Evolutionary conservation across 2,797 vertebrate species (phyloP).

Genomic region (Thamnophis elegans): DNA sequence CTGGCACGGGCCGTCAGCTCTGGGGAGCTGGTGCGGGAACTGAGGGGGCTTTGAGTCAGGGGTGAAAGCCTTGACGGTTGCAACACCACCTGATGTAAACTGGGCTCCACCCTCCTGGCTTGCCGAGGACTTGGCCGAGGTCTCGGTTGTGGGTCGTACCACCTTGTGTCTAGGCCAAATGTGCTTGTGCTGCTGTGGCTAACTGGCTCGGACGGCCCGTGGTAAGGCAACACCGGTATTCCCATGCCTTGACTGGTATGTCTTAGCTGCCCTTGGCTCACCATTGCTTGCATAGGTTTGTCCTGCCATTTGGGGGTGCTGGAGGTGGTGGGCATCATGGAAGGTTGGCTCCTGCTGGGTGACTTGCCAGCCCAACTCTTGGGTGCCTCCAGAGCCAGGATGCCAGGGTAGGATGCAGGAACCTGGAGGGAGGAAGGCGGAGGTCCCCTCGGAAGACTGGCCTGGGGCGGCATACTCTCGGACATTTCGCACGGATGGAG

Average conservation of each 20-base stretch:
- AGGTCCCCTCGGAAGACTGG: conserved; percentile 85
- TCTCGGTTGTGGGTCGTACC: conserved; percentile 90
- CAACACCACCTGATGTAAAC: conserved; percentile 97
- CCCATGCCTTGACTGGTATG: conserved; percentile 99
- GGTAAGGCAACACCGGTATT: conserved; percentile 99
- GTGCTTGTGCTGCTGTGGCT: conserved; percentile 90
- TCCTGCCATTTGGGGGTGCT: conserved; percentile 86
- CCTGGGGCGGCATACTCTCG: conserved; percentile 80
- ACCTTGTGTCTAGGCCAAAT: conserved; percentile 96
- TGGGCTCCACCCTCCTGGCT: conserved; percentile 89
- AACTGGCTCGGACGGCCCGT: conserved; percentile 87
- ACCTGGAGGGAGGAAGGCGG: conserved; percentile 82
- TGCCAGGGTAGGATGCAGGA: conserved; percentile 86
- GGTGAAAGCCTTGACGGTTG: conserved; percentile 97
- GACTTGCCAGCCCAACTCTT: conserved; percentile 87
- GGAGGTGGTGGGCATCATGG: conserved; percentile 75
- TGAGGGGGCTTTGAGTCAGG: conserved; percentile 96
- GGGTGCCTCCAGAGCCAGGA: conserved; percentile 94
- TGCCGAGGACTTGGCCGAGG: conserved; percentile 97
- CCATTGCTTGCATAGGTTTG: conserved; percentile 97
- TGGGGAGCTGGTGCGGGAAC: conserved; percentile 93
- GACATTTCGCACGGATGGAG: conserved; percentile 87
- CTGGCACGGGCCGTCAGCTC: conserved; percentile 92
- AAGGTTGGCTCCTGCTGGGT: conserved; percentile 78
- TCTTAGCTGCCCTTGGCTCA: conserved; percentile 97